Base-by-base conservation (phyloP, 2,797 vertebrate genomes). In the Mergus octosetaceus region DNA sequence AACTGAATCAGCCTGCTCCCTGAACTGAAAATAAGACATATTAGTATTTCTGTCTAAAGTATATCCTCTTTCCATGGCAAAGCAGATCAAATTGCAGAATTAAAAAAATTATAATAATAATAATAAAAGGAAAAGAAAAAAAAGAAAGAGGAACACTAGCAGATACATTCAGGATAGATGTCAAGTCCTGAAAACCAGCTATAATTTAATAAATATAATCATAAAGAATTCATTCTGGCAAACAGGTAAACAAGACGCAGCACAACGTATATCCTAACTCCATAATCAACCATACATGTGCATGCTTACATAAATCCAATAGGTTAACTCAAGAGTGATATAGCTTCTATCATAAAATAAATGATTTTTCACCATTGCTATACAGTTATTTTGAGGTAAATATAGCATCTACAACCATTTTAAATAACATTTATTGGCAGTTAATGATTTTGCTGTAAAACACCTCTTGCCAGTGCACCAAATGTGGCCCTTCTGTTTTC, bases 21-120 rank as follows among this genome's bases (percentile, higher is more conserved):
- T 87, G 65, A 89, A 93, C 12, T 68, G 56, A 84, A 90, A 81
- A 92, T 43, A n/a, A 93, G 8, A 78, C 21, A 49, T 10, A n/a
- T 6, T 3, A 83, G 38, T 84, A 79, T 49, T 88, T 93, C 25
- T 78, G 15, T 45, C 58, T 49, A 43, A 61, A 27, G 6, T 24
- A 54, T 14, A 90, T n/a, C 11, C 38, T 53, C 47, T 81, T 93
- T 83, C n/a, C 19, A 76, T 11, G 64, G 20, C 13, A 76, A 78
- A 85, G 30, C 14, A 85, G 93, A 80, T 68, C 25, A 61, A 66
- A 74, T 11, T 0, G n/a, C 49, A 62, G 47, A 41, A 49, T 57
- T 76, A 76, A 87, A 2, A 2, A 51, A 51, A 14, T n/a, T n/a
- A 51, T n/a, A n/a, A n/a, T n/a, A 51, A 51, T 19, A 19, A 36